Evolutionary conservation across 2,113 vertebrate species (phyloP), one percentile per base, ranked within the genome.

Genomic region (Nymphicus hollandicus): DNA sequence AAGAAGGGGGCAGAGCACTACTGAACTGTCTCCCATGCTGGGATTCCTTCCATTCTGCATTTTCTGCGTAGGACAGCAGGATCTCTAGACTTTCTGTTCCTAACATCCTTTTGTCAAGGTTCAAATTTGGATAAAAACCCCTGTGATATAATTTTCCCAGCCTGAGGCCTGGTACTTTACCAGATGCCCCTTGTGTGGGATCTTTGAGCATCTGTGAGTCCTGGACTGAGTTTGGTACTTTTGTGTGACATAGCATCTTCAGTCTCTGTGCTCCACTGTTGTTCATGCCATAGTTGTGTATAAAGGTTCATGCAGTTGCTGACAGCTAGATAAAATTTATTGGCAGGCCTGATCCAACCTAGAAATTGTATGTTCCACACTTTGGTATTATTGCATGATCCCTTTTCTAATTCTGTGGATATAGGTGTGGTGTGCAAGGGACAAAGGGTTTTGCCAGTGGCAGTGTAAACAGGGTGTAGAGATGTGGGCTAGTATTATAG

Each of bases 401-500:
- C 52, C 39, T 89, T 64, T 79, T 77, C 17, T 56, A n/a, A 76
- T 41, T 85, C 58, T 41, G 27, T 84, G 61, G 61, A 1, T 79
- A n/a, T 39, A 85, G 69, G 89, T 93, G 84, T 87, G 77, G 76
- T 1, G 4, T 4, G 7, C n/a, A 44, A 84, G 44, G 73, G 73
- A 79, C 93, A 69, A 79, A 92, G 60, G 44, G 24, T 43, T 91
- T 93, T 95, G 77, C 81, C 89, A 71, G 81, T 81, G 95, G 96
- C 73, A 29, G 22, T 55, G 77, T 63, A 52, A 47, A 17, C 28
- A 49, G 60, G 27, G 86, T 39, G 35, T 28, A 55, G 81, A 64
- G 81, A 86, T 9, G 14, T 77, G 92, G 89, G 92, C 96, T 96
- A 95, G 93, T 92, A 37, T 96, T 96, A 97, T 81, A 76, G 92